Evolutionary conservation across 2,797 vertebrate species (phyloP), one percentile per base, ranked within the genome.

Genomic region (Poeciliopsis gracilis): DNA sequence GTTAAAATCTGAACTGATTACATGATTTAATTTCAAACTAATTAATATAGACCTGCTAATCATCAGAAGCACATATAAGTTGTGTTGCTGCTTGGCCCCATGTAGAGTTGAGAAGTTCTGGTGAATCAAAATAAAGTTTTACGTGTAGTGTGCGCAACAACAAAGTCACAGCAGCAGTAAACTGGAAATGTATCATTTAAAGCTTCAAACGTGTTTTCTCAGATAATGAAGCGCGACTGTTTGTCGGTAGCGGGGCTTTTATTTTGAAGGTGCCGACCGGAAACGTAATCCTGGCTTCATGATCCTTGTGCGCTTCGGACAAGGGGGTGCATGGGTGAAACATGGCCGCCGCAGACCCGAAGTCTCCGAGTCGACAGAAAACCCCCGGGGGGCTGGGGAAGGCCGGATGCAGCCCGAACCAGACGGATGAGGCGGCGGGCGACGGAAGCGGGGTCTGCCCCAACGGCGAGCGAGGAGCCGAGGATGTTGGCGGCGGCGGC

Each of bases 271-370:
- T 15, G 9, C 8, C 5, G 0, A 59, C 76, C 90, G 92, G 90
- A 92, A 91, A 59, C 47, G 0, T 15, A 3, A 55, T 66, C 79
- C 80, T 85, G 77, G 77, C 66, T 86, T 76, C 86, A 73, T 83
- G 85, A 90, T 88, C 84, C 82, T 53, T 81, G 82, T 88, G 84
- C 73, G 86, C 79, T 83, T 79, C 86, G 92, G 90, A 83, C 88
- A 82, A 84, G 90, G 90, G 92, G 91, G 86, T 93, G 84, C 89
- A 92, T 93, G 91, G 92, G 92, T 87, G 91, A 93, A 96, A 96
- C 88, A 96, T 96, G 96, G 95, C 95, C 84, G 93, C 93, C 87
- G 91, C 92, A 89, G 89, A 93, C 89, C 90, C 93, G 77, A 93
- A 94, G 82, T 89, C 90, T 87, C 90, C 91, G 2, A 84, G 87